phyloP scores from a whole-genome alignment of 2,888 invertebrate genomes.

The Stenichneumon culpator region DNA sequence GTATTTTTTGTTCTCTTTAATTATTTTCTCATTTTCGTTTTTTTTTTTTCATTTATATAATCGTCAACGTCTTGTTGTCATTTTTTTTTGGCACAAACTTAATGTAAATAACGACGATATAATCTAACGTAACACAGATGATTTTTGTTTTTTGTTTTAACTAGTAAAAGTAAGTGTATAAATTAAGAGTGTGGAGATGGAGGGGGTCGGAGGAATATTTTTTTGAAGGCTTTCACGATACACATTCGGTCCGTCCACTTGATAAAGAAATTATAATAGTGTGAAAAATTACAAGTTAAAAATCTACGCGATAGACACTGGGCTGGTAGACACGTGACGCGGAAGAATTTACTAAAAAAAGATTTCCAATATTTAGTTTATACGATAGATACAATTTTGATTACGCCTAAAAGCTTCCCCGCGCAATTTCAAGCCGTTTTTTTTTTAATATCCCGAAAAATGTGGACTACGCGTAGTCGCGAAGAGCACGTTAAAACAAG shows the following conservation, averaged over 20 bases:
- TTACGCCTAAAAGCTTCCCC: constrained; percentile 25
- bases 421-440: constrained; percentile 3
- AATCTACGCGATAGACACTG: not conserved
- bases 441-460: constrained; percentile 1
- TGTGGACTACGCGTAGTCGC: not conserved
- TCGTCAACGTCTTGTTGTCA: constrained; percentile 45
- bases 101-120: constrained; percentile 64
- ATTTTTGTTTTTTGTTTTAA: constrained; percentile 45
- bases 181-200: constrained; percentile 48
- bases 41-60: constrained; percentile 36
- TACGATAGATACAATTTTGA: constrained; percentile 15
- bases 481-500: not conserved
- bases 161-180: constrained; percentile 59
- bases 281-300: not conserved
- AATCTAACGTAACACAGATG: constrained; percentile 65
- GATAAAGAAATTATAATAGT: not conserved
- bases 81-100: constrained; percentile 70
- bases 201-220: constrained; percentile 7
- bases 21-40: not conserved
- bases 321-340: not conserved
- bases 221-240: not conserved
- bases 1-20: constrained; percentile 22
- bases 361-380: constrained; percentile 22
- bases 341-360: not conserved
- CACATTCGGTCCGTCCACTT: not conserved